These are phyloP conservation scores for Drosophila kuntzei DNA, from an alignment of 2,888 invertebrate genomes.

Conservation along the genomic window DNA sequence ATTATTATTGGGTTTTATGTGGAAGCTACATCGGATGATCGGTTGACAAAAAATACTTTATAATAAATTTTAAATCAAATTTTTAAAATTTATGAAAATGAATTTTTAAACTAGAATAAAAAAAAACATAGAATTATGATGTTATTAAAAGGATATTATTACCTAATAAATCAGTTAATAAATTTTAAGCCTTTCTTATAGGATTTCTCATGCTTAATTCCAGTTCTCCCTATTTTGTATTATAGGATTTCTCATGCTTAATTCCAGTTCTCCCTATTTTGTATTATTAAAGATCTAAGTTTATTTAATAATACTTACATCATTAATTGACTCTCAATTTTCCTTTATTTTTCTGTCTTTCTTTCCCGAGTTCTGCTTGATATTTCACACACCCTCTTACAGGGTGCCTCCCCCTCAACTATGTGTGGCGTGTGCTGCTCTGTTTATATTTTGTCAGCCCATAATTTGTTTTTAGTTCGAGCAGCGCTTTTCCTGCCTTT, in stretches of 20 bases:
- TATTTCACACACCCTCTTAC: slow-evolving; percentile 14
- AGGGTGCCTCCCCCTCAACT: slow-evolving; percentile 17
- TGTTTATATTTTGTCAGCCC: slow-evolving; percentile 78
- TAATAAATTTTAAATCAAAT: too few relatives aligned
- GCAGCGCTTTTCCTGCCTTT: slow-evolving; percentile 72
- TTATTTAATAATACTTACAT: neutral
- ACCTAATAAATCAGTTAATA: too few relatives aligned
- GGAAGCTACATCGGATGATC: neutral
- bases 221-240: too few relatives aligned
- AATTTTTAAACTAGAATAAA: too few relatives aligned
- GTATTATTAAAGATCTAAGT: neutral
- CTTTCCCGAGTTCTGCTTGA: neutral
- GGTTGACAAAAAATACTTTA: neutral
- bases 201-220: too few relatives aligned
- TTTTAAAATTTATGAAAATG: too few relatives aligned
- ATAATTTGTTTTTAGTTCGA: slow-evolving; percentile 63
- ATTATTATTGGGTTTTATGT: slow-evolving; percentile 4
- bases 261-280: too few relatives aligned
- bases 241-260: too few relatives aligned
- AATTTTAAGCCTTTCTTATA: too few relatives aligned
- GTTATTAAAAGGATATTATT: too few relatives aligned
- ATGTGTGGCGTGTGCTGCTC: slow-evolving; percentile 34
- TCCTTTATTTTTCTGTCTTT: neutral
- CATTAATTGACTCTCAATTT: neutral
- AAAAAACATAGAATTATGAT: too few relatives aligned